These are phyloP conservation scores for Chaetops frenatus DNA, from an alignment of 2,113 vertebrate genomes.

Conservation along the genomic window DNA sequence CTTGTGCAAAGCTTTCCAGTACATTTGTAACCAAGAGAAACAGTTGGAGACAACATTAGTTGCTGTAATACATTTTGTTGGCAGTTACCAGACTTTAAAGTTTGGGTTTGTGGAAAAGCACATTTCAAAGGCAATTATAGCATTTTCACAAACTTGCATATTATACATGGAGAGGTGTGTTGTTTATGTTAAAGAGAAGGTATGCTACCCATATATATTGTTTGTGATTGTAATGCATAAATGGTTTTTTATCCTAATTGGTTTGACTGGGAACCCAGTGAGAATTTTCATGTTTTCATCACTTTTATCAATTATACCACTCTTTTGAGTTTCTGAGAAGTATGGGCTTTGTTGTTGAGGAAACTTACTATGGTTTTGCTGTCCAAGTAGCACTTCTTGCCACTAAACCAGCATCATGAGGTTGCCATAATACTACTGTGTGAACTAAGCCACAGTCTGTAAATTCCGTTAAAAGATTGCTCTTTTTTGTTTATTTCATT, in stretches of 20 bases:
- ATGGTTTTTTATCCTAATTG: not conserved
- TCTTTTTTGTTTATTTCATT: not conserved
- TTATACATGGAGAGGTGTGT: not conserved
- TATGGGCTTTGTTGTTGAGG: not conserved
- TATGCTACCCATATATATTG: not conserved
- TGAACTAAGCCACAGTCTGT: not conserved
- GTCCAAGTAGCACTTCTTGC: not conserved
- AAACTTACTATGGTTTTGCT: not conserved
- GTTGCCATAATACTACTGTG: not conserved
- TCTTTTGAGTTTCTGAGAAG: not conserved
- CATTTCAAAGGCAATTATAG: not conserved
- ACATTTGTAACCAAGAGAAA: slow-evolving; percentile 8
- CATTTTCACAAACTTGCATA: not conserved
- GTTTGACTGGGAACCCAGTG: not conserved
- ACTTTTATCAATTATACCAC: not conserved
- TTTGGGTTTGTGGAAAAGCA: not conserved
- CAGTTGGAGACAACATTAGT: not conserved
- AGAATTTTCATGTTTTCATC: not conserved
- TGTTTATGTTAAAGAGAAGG: not conserved
- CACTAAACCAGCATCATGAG: not conserved
- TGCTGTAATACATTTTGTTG: not conserved
- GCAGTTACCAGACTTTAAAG: not conserved
- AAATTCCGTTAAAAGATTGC: not conserved
- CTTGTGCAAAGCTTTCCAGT: not conserved
- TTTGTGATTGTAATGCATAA: not conserved